Conservation (phyloP, 2,888 invertebrate genomes). For the Hyppa rectilinea region DNA sequence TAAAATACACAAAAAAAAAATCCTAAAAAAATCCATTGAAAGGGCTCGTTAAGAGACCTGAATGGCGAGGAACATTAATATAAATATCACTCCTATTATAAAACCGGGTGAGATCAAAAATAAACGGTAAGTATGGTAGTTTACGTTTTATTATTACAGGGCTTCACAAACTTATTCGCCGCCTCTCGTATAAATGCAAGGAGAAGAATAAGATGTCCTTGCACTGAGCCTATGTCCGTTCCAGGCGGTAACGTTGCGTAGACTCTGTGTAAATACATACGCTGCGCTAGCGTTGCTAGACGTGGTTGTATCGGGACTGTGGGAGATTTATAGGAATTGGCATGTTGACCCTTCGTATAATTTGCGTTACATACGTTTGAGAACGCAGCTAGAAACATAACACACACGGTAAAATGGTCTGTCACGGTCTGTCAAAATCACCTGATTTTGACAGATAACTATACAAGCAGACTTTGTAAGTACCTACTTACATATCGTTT, state of each 20-base stretch:
- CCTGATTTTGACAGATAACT: too few relatives aligned
- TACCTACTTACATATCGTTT: neutral
- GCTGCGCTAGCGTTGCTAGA: neutral
- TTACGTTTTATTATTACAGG: slow-evolving; percentile 51
- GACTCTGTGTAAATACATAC: neutral
- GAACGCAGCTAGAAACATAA: neutral
- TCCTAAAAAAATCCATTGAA: slow-evolving; percentile 35
- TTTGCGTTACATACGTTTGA: neutral
- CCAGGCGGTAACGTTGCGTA: neutral
- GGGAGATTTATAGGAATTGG: neutral
- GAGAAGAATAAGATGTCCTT: slow-evolving; percentile 3
- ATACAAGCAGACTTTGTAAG: too few relatives aligned
- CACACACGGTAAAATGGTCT: too few relatives aligned
- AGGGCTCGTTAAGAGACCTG: slow-evolving; percentile 44
- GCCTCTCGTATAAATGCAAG: neutral
- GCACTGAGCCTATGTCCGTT: neutral
- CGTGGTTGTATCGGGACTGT: neutral
- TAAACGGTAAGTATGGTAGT: slow-evolving; percentile 45
- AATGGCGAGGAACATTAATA: slow-evolving; percentile 54
- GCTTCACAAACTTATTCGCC: slow-evolving; percentile 38
- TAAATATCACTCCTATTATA: slow-evolving; percentile 55
- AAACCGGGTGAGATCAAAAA: slow-evolving; percentile 58
- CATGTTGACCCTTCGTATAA: neutral
- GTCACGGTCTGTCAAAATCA: too few relatives aligned
- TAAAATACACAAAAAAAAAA: slow-evolving; percentile 18